Evolutionary conservation across 1,140 invertebrate genomes (phyloP), one percentile per base, ranked within the genome.

Genomic region (Lethocerus indicus): DNA sequence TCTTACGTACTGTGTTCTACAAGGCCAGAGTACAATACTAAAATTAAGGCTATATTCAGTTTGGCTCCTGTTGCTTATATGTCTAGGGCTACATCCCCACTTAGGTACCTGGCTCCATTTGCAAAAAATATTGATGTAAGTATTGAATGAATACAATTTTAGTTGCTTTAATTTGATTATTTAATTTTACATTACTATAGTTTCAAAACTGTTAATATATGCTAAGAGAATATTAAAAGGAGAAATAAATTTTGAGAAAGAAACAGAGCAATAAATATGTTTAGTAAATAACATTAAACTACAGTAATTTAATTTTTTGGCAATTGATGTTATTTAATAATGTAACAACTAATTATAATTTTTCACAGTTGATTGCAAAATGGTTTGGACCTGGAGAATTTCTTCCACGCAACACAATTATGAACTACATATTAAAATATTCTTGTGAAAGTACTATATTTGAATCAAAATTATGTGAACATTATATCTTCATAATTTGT

Each of bases 1-100:
- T 69, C 72, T 51, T 71, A 66, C 40, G 71, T 69, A 1, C 63
- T 70, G 54, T 55, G 69, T 23, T 68, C 70, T n/a, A 59, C 59
- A 16, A 58, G 63, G 24, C 70, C 72, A 0, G 62, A 74, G 53
- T 70, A 70, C 51, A 72, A 74, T 26, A 49, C 56, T 14, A 73
- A 74, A 57, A 64, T 70, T 36, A 59, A 55, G 28, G 29, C 61
- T 13, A 60, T 61, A 43, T 60, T 71, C 48, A 68, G 68, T 4
- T 55, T 77, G 29, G 73, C 66, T 3, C 70, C 72, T 2, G 67
- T 72, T 0, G 62, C 66, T 3, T 66, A 52, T 50, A 41, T 62
- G 27, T 36, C 49, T 23, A 14, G 59, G 29, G 47, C 58, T 5
- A 40, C n/a, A n/a, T n/a, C n/a, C n/a, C n/a, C n/a, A n/a, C n/a